Conservation (phyloP, 2,888 invertebrate species). For the Deroplatys truncata region DNA sequence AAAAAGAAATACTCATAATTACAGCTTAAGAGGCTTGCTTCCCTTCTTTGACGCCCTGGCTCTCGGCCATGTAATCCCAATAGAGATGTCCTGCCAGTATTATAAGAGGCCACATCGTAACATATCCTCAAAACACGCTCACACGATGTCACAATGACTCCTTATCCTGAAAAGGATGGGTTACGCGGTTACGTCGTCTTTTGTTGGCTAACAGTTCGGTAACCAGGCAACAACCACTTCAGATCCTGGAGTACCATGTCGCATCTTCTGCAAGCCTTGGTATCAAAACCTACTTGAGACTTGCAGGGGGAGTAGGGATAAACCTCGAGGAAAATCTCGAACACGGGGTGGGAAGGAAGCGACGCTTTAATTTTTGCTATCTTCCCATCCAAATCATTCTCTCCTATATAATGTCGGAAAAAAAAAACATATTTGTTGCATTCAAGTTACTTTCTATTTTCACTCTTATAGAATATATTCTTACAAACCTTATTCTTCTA, state of each 20-base stretch:
- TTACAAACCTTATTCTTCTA: no score
- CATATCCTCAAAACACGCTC: background rate
- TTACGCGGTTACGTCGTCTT: slow-evolving; percentile 1
- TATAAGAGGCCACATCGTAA: background rate
- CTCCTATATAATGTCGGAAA: no score
- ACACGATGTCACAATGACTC: background rate
- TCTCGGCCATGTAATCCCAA: background rate
- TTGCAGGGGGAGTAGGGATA: background rate
- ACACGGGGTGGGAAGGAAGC: background rate
- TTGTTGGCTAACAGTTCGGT: background rate
- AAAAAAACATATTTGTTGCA: no score
- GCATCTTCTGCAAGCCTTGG: background rate
- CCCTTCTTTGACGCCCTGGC: background rate
- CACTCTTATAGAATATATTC: no score
- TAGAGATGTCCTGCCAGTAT: background rate
- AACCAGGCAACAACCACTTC: background rate
- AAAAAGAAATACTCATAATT: background rate
- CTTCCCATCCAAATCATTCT: no score
- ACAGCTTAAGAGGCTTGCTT: background rate
- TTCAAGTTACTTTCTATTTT: no score
- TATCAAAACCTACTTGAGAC: background rate
- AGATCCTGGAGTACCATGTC: background rate
- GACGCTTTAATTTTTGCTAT: background rate
- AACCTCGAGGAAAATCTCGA: background rate
- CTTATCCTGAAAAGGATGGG: background rate